phyloP scores from a whole-genome alignment of 2,113 vertebrate genomes.

The Datnioides undecimradiatus region DNA sequence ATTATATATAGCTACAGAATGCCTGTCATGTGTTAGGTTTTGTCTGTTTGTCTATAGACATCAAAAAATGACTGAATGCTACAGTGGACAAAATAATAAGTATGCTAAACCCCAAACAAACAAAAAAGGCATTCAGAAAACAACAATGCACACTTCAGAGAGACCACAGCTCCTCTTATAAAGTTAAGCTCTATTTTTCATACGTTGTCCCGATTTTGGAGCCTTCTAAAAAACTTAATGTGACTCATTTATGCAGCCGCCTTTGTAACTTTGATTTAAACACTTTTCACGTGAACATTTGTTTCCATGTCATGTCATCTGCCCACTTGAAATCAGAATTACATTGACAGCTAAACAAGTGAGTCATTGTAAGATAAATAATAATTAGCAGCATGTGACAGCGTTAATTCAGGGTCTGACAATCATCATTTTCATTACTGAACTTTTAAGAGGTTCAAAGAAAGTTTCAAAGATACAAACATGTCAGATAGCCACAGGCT shows the following conservation, averaged over 20 bases:
- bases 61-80: neutral
- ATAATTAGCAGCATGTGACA: constrained; percentile 37
- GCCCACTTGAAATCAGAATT: constrained; percentile 13
- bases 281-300: neutral
- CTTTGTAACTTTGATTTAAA: neutral
- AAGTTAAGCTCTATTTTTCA: neutral
- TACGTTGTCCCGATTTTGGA: neutral
- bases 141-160: neutral
- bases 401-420: constrained; percentile 23
- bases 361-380: constrained; percentile 24
- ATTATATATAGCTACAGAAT: neutral
- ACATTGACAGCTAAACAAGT: constrained; percentile 22
- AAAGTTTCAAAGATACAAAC: neutral
- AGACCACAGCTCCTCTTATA: neutral
- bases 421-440: neutral
- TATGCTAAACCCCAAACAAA: neutral
- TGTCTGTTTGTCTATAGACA: neutral
- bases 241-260: constrained; percentile 2
- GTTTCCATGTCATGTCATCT: neutral
- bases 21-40: neutral
- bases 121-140: neutral
- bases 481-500: neutral
- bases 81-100: too few relatives aligned
- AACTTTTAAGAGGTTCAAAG: neutral
- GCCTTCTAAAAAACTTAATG: neutral